A percentile compares a stretch with the other conserved stretches of the same genome.
These are phyloP conservation scores for Grus americana DNA, from an alignment of 2,113 vertebrate species.

Conservation along the genomic window DNA sequence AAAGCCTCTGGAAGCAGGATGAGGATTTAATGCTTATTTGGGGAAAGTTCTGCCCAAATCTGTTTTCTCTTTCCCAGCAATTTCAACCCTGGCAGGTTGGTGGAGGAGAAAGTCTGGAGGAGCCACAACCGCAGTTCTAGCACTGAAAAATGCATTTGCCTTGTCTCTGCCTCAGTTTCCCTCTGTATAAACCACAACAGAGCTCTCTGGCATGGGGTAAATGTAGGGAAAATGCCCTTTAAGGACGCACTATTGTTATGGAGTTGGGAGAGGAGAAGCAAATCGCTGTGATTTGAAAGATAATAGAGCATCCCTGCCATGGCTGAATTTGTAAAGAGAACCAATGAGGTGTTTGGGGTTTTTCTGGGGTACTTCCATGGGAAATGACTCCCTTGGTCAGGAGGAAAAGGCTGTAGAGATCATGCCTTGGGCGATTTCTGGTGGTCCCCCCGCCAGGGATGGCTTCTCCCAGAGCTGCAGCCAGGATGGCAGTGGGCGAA, in stretches of 20 bases:
- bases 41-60: not conserved
- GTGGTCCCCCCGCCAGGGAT: rapidly evolving
- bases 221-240: not conserved
- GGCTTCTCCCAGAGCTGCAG: not conserved
- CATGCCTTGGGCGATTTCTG: not conserved
- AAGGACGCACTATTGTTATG: not conserved
- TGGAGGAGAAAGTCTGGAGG: not conserved
- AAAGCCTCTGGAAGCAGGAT: not conserved
- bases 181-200: not conserved
- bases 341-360: not conserved
- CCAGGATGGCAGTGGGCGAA: not conserved
- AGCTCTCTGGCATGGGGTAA: not conserved
- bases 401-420: not conserved
- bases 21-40: not conserved
- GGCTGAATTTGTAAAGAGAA: not conserved
- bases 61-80: not conserved
- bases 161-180: not conserved
- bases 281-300: not conserved
- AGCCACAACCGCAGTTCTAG: not conserved
- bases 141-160: not conserved
- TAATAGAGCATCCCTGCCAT: not conserved
- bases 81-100: not conserved
- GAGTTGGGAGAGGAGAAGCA: not conserved
- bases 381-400: not conserved
- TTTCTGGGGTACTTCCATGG: not conserved